Percentiles rank a stretch among this genome's conserved stretches.
Evolutionary conservation across 2,113 vertebrate species (phyloP).

Genomic region (Eonycteris spelaea): DNA sequence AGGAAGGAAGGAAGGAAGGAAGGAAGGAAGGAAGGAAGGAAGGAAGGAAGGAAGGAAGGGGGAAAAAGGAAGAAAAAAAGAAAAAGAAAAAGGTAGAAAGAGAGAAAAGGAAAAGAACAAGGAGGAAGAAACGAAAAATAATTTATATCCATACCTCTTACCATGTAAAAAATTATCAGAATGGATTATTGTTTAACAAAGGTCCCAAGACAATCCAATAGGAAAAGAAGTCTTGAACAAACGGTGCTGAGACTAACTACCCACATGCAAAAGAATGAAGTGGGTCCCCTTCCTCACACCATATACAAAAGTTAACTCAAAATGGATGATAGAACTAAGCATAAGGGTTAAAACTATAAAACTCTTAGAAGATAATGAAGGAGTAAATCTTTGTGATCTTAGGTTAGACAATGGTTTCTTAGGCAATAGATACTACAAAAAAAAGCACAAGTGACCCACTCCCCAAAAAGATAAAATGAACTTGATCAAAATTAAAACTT

Average conservation of each 20-base stretch:
- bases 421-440: not conserved
- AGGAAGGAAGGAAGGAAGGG: not conserved
- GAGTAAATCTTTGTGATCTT: not conserved
- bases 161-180: not conserved
- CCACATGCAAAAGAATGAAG: not conserved
- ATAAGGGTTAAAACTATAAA: not conserved
- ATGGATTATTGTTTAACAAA: not conserved
- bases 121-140: not conserved
- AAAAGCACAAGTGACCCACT: not conserved
- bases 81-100: not conserved
- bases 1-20: too few species aligned
- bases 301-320: not conserved
- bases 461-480: not conserved
- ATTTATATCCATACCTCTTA: not conserved
- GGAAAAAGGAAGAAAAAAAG: not conserved
- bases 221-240: not conserved
- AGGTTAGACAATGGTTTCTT: not conserved
- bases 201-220: not conserved
- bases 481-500: not conserved
- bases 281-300: not conserved
- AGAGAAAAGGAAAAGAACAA: not conserved
- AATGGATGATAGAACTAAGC: not conserved
- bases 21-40: not conserved
- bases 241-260: too few species aligned
- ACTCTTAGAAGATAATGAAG: not conserved